phyloP scores from a whole-genome alignment of 2,888 invertebrate genomes.

The Caenorhabditis doughertyi region DNA sequence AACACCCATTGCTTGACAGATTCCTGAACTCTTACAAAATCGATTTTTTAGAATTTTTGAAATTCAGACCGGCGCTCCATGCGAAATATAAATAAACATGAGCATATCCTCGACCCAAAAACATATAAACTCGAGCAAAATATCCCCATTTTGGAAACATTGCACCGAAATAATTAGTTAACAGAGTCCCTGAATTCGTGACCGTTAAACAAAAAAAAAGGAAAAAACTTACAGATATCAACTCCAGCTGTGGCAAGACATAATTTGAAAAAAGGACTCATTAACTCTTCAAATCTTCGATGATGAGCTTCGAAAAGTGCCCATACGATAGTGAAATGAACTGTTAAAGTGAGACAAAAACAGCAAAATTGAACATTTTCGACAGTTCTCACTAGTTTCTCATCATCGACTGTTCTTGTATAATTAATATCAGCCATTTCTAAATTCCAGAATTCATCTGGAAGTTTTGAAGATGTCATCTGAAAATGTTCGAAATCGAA shows the following conservation, averaged over 20 bases:
- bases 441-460: conserved; percentile 41
- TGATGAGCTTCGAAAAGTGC: conserved; percentile 48
- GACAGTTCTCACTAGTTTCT: conserved; percentile 32
- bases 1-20: conserved; percentile 55
- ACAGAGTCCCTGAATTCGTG: conserved; percentile 40
- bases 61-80: conserved; percentile 41
- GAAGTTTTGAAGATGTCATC: conserved; percentile 21
- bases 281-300: conserved; percentile 44
- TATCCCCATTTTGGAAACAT: conserved; percentile 60
- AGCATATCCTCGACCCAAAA: conserved; percentile 41
- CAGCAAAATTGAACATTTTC: conserved; percentile 46
- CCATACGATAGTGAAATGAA: conserved; percentile 48
- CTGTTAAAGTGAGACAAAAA: conserved; percentile 38
- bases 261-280: conserved; percentile 54
- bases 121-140: conserved; percentile 41
- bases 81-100: conserved; percentile 55
- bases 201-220: neutral
- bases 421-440: conserved; percentile 44
- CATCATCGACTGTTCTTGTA: conserved; percentile 27
- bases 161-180: conserved; percentile 55
- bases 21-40: conserved; percentile 23
- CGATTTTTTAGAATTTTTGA: neutral
- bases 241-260: conserved; percentile 52
- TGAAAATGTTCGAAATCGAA: neutral
- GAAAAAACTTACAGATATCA: conserved; percentile 51